These are phyloP conservation scores for Hormiphora californensis DNA, from an alignment of 37 sponge, comb jelly and placozoan genomes.

Conservation along the genomic window DNA sequence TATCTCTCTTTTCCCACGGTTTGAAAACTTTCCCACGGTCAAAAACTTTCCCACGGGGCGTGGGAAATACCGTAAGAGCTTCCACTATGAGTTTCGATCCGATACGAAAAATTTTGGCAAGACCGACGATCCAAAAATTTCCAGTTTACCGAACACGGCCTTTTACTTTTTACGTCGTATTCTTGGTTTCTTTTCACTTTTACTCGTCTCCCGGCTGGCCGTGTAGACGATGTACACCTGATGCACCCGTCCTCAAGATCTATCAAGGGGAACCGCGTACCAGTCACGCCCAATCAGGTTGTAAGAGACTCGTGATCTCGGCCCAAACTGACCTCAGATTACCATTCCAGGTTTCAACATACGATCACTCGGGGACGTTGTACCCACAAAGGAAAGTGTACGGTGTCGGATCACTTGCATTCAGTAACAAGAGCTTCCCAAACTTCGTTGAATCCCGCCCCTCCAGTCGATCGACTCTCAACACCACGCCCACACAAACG, in stretches of 20 bases:
- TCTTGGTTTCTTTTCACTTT: too few species aligned
- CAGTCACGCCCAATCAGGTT: constrained; percentile 47
- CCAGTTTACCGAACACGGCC: too few species aligned
- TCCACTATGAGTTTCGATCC: too few species aligned
- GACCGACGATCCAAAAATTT: too few species aligned
- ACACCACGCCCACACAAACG: neutral
- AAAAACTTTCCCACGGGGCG: too few species aligned
- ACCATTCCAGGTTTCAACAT: constrained; percentile 37
- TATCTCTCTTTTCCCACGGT: too few species aligned
- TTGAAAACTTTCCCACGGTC: too few species aligned
- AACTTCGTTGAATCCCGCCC: constrained; percentile 42
- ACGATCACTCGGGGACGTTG: constrained; percentile 34
- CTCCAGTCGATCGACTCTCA: constrained; percentile 4
- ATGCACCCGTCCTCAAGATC: constrained; percentile 52
- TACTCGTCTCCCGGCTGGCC: too few species aligned
- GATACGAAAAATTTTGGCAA: too few species aligned
- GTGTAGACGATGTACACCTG: too few species aligned
- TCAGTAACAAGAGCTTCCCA: constrained; percentile 40
- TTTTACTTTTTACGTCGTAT: too few species aligned
- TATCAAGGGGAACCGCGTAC: constrained; percentile 49
- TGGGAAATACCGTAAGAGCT: too few species aligned
- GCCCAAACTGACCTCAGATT: neutral
- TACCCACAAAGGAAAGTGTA: constrained; percentile 50
- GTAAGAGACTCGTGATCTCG: neutral
- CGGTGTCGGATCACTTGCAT: constrained; percentile 43